phyloP scores from a whole-genome alignment of 2,113 vertebrate genomes.

The Synchiropus splendidus region DNA sequence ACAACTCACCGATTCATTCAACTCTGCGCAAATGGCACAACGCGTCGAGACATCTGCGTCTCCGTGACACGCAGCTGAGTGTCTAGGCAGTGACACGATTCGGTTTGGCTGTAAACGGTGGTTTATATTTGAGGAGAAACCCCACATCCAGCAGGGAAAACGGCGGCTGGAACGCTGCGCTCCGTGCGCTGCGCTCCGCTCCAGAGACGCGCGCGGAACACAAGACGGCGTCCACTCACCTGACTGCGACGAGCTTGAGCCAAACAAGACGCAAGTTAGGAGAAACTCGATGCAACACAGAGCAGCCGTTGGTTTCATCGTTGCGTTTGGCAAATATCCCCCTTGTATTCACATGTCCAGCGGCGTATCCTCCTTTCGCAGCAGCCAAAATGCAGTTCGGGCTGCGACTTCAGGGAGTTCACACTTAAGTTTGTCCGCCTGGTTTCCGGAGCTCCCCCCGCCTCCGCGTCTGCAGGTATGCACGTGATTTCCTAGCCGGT shows the following conservation, averaged over 20 bases:
- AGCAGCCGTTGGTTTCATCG: conserved; percentile 64
- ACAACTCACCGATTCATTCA: conserved; percentile 30
- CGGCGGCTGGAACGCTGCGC: no score
- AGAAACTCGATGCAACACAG: conserved; percentile 73
- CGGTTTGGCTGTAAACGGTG: no score
- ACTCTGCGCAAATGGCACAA: no score
- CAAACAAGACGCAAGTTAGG: conserved; percentile 64
- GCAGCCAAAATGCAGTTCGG: conserved; percentile 24
- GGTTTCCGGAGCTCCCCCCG: conserved; percentile 32
- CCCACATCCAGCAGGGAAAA: no score
- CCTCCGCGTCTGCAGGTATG: conserved; percentile 13
- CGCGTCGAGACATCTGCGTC: conserved; percentile 21
- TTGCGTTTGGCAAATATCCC: conserved; percentile 55
- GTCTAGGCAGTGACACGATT: no score
- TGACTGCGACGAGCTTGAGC: conserved; percentile 76
- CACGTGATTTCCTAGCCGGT: conserved; percentile 3
- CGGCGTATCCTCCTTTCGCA: conserved; percentile 47
- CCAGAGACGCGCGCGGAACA: background rate
- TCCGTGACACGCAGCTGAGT: background rate
- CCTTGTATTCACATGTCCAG: conserved; percentile 72
- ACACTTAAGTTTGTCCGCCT: no score
- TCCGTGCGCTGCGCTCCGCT: no score
- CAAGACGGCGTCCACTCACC: conserved; percentile 67
- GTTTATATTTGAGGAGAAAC: no score
- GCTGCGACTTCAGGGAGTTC: conserved; percentile 45